Evolutionary conservation across 2,113 vertebrate genomes (phyloP), one percentile per base, ranked within the genome.

Genomic region (Microcebus murinus): DNA sequence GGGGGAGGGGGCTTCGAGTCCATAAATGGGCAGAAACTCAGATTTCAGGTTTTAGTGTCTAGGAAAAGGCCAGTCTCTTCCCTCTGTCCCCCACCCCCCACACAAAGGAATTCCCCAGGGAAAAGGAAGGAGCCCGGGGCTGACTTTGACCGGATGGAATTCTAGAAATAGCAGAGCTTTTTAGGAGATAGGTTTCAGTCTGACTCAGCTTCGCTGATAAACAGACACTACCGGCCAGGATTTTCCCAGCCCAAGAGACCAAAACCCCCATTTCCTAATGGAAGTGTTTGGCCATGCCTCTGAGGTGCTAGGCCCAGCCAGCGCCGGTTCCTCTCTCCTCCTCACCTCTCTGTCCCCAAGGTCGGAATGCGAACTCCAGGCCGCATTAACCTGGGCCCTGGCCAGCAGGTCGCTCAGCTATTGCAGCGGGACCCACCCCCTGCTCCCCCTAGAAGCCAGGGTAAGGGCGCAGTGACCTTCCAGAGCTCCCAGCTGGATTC

Each of bases 121-220:
- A 77, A 97, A 45, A 93, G 90, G 90, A 95, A 97, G 61, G 39
- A 61, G 3, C 48, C 36, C 12, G 18, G 57, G 27, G 34, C 87
- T 20, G 39, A 83, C 79, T 85, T 59, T 85, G 92, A 77, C 89
- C 31, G 48, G 70, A 61, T 94, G 67, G 50, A 80, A 92, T 97
- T 96, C 96, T 95, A 95, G 88, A 97, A 96, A 96, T 61, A 90
- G 87, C 94, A 77, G 73, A 71, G 67, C 23, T 68, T 96, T 95
- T 96, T 39, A 77, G 84, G 81, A 96, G 91, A 55, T 87, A 71
- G 34, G 11, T 63, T 59, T 9, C 61, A 59, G 81, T 88, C 87
- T 98, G 97, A 98, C 95, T 97, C 98, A 98, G 92, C 96, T 90
- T 96, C 87, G 61, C 90, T 91, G 96, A 96, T 98, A 97, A 96